Evolutionary conservation across 2,113 vertebrate genomes (phyloP).

Genomic region (Cephalophus harveyi): DNA sequence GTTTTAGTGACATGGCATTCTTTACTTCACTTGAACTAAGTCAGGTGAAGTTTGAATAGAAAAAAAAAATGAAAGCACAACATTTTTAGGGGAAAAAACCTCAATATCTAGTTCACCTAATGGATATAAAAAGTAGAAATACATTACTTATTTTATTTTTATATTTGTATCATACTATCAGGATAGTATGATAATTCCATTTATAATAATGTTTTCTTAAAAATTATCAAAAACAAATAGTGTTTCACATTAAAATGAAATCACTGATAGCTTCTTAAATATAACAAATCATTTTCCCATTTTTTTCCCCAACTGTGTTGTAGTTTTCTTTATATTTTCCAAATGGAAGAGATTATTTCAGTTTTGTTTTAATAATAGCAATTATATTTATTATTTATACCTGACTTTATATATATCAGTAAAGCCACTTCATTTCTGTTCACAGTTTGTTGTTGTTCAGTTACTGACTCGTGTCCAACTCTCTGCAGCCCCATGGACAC

Average conservation of each 20-base stretch:
- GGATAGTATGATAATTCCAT: background rate
- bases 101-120: background rate
- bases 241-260: background rate
- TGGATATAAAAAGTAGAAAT: background rate
- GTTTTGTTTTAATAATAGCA: background rate
- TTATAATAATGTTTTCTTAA: background rate
- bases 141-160: background rate
- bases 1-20: background rate
- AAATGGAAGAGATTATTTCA: background rate
- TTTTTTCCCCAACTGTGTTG: background rate
- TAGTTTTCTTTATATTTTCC: background rate
- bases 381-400: background rate
- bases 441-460: background rate
- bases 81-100: background rate
- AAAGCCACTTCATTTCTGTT: background rate
- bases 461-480: background rate
- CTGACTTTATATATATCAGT: background rate
- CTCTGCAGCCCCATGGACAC: background rate
- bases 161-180: background rate
- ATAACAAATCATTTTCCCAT: background rate
- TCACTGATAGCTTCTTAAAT: background rate
- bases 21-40: conserved; percentile 13
- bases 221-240: background rate
- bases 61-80: background rate
- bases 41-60: background rate